These are phyloP conservation scores for Parazoanthus atlanticus DNA, from an alignment of 92 coral and sea anemone species.

Conservation along the genomic window DNA sequence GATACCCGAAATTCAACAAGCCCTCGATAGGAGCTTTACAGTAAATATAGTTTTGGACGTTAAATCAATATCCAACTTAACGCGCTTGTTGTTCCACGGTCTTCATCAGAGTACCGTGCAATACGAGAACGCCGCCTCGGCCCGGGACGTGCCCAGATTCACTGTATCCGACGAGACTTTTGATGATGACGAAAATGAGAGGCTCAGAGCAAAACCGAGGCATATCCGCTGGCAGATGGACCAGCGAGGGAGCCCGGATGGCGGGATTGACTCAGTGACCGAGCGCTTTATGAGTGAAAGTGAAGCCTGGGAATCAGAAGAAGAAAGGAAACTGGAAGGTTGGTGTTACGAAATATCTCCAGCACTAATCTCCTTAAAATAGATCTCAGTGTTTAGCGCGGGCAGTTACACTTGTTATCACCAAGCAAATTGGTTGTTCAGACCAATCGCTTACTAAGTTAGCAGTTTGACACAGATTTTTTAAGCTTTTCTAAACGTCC, in stretches of 20 bases:
- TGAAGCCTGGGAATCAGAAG: slow-evolving; percentile 81
- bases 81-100: background rate
- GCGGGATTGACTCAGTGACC: slow-evolving; percentile 86
- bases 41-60: too few relatives aligned
- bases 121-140: slow-evolving; percentile 89
- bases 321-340: slow-evolving; percentile 54
- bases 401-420: background rate
- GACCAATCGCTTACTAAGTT: background rate
- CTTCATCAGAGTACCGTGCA: slow-evolving; percentile 19
- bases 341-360: slow-evolving; percentile 8
- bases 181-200: slow-evolving; percentile 60
- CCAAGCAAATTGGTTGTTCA: background rate
- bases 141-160: slow-evolving; percentile 83
- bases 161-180: slow-evolving; percentile 75
- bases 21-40: too few relatives aligned
- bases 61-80: background rate
- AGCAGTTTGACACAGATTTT: background rate
- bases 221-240: slow-evolving; percentile 77
- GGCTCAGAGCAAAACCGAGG: slow-evolving; percentile 50
- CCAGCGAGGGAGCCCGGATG: slow-evolving; percentile 71
- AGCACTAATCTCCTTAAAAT: background rate
- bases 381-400: background rate
- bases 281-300: slow-evolving; percentile 81
- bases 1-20: too few relatives aligned
- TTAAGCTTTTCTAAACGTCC: too few relatives aligned